Evolutionary conservation across 2,113 vertebrate species (phyloP), one percentile per base, ranked within the genome.

Genomic region (Phylloscopus whistleri): DNA sequence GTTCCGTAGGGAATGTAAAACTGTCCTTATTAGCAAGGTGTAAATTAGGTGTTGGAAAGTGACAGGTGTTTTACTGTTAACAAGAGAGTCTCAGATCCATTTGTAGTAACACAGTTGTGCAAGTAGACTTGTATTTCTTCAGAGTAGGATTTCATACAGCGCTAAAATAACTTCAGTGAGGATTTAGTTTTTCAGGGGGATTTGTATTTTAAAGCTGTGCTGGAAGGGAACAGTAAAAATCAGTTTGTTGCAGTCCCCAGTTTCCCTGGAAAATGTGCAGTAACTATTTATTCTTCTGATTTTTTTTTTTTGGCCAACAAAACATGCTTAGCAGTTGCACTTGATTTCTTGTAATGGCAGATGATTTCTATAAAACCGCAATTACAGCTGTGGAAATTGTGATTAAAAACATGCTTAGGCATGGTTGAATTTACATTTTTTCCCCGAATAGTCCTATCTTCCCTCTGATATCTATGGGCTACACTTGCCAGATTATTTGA

Each of bases 361-460:
- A 19, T 76, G 23, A 28, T 69, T 76, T 73, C 56, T 77, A 1
- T 89, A 56, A 58, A 28, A 44, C 37, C 23, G 13, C 33, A 56
- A 19, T 86, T 48, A 27, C 0, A 49, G 1, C 6, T 86, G 7
- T 41, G 55, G 30, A 68, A 75, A 48, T 68, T 80, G 30, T 62
- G 37, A 41, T 20, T 44, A 18, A 49, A 89, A 83, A 20, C 4
- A 6, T 53, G 8, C n/a, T 69, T 69, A 24, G 13, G 27, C 78
- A 24, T 17, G 53, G n/a, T 53, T 87, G 18, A 16, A 6, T 70
- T 74, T 48, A 35, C 5, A 9, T 18, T 28, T 67, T 5, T 2
- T 0, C 2, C 7, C 18, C 15, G 9, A 17, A 0, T 26, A 72
- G 13, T 55, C 26, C 13, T 48, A 53, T 87, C 80, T 69, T n/a